Evolutionary conservation across 2,113 vertebrate species (phyloP), one percentile per base, ranked within the genome.

Genomic region (Osmerus mordax): DNA sequence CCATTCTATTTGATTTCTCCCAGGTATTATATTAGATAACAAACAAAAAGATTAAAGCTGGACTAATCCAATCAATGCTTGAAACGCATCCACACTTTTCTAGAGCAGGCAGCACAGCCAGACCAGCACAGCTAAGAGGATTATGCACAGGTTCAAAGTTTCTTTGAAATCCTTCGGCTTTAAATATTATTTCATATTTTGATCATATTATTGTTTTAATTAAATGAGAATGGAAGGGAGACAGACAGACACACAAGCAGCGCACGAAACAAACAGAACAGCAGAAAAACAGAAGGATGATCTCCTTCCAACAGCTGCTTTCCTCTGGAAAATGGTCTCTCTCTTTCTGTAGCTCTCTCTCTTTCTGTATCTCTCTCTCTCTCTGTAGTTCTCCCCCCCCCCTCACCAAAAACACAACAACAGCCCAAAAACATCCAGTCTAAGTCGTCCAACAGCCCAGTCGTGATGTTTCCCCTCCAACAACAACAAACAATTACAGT

Each of bases 151-250:
- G 90, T 92, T 92, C 90, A 91, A 91, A 89, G 87, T 91, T 90
- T 90, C 87, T 91, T 91, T 92, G 89, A 92, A 92, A 92, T 92
- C 86, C 85, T 89, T 87, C 85, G 82, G 86, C 87, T 87, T 92
- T 88, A 81, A 83, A 88, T 88, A 87, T 85, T 81, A 86, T 90
- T 91, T 92, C 86, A 89, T 86, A 88, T 82, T 79, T 88, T 78
- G 79, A 85, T 87, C 78, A 54, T 83, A 84, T 86, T 88, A 82
- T 87, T 85, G 82, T 90, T 89, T 89, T 88, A 91, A 91, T 90
- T 91, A 88, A 90, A 92, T 72, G 72, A 84, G 74, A 59, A 68
- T 36, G 73, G 61, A 53, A 71, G 60, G 47, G 14, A 59, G 36
- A 65, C 65, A 32, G n/a, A 60, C 68, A 23, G 23, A 23, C 1